A percentile compares a stretch with the other conserved stretches of the same genome.
phyloP scores from a whole-genome alignment of 2,113 vertebrate species.

The Corythaeola cristata region DNA sequence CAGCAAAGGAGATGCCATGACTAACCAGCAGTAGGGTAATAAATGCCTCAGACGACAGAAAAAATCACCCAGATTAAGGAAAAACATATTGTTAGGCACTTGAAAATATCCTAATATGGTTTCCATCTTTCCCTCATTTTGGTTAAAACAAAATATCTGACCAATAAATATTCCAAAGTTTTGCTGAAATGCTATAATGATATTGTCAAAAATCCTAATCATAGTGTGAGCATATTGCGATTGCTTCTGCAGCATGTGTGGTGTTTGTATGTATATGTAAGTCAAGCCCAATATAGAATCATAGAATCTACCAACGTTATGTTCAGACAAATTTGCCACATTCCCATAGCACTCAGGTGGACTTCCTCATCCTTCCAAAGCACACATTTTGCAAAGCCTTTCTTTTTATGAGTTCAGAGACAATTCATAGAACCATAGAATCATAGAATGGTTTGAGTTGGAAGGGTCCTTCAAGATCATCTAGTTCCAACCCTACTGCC shows the following conservation, averaged over 20 bases:
- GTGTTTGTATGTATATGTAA: neutral
- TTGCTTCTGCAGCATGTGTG: neutral
- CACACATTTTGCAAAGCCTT: neutral
- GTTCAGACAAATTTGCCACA: neutral
- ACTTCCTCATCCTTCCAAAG: neutral
- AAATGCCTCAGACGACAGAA: neutral
- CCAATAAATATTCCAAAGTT: neutral
- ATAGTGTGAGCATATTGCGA: fast-evolving
- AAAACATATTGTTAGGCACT: neutral
- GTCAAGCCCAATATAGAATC: neutral
- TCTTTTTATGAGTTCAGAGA: neutral
- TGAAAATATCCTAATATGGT: neutral
- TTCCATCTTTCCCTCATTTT: neutral
- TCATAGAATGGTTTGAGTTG: too few species aligned
- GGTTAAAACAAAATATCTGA: neutral
- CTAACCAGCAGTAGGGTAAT: neutral
- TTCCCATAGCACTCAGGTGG: neutral
- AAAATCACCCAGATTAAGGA: neutral
- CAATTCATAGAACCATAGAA: neutral
- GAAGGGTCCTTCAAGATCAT: too few species aligned
- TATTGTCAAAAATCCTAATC: neutral
- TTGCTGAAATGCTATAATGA: neutral
- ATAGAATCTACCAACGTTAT: neutral
- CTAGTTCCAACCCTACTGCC: too few species aligned
- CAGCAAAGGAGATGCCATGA: neutral